Base-by-base conservation (phyloP, 1,140 invertebrate genomes). In the Drosophila virilis region DNA sequence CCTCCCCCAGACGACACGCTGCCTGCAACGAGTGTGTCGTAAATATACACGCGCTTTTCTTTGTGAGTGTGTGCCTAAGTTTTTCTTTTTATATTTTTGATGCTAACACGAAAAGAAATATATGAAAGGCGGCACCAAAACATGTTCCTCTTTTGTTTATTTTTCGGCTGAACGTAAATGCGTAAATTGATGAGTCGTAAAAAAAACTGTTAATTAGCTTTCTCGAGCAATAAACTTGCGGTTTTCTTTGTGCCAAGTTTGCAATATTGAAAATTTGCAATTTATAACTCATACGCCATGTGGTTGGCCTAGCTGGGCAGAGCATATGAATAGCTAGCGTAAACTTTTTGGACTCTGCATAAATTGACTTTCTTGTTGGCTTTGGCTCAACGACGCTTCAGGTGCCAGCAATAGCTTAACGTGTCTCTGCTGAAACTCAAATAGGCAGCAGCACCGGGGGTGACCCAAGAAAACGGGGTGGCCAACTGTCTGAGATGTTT, bases 401-500 rank as follows among this genome's bases (percentile, higher is more conserved):
- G 64, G 48, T 73, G 55, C 32, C 55, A 50, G 69, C 35, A 35
- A 66, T 57, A 58, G 69, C 60, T 71, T 42, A 71, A 64, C 68
- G 69, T 66, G 69, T 72, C 51, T 72, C 54, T 59, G 55, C 45
- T 50, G 2, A 42, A 40, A 17, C 45, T 37, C 54, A 38, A 10
- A 65, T 35, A 43, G 13, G 38, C 33, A 28, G 42, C 12, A 4
- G 12, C 33, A 0, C 22, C 22, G 6, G 22, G 15, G 22, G 37
- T 12, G 37, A 3, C 0, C 22, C 3, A 28, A 28, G 22, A 28
- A 37, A 37, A 38, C 6, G 1, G 48, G 38, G 32, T 4, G 33
- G 4, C 22, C 22, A 28, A 42, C 58, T 71, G 60, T 51, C 54
- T 60, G 76, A 84, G 76, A 82, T 82, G 80, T 83, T 79, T 82